These are phyloP conservation scores for Parauchenoglanis ngamensis DNA, from an alignment of 2,797 vertebrate genomes.

Conservation along the genomic window DNA sequence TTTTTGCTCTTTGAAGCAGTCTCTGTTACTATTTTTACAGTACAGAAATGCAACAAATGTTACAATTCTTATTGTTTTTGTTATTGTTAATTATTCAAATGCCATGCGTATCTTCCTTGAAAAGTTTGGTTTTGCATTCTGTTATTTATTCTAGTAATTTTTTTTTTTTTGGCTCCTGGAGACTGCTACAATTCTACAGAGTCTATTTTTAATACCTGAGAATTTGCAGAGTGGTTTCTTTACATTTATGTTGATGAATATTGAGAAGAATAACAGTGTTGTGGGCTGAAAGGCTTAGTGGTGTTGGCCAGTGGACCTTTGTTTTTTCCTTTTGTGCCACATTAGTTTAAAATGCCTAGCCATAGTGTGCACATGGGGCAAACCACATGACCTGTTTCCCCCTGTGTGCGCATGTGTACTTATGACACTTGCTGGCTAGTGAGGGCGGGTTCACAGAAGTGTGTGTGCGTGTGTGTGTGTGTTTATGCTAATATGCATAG, in stretches of 20 bases:
- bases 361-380: conserved; percentile 64
- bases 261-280: conserved; percentile 67
- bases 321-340: conserved; percentile 46
- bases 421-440: conserved; percentile 69
- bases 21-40: conserved; percentile 74
- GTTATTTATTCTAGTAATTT: conserved; percentile 73
- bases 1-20: conserved; percentile 71
- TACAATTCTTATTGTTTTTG: conserved; percentile 51
- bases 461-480: conserved; percentile 52
- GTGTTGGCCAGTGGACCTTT: conserved; percentile 57
- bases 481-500: conserved; percentile 67
- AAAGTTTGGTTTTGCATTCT: conserved; percentile 67
- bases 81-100: conserved; percentile 70
- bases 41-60: conserved; percentile 66
- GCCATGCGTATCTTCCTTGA: conserved; percentile 72
- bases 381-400: conserved; percentile 60
- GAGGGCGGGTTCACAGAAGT: conserved; percentile 59
- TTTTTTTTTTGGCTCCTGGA: conserved; percentile 57
- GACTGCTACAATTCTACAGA: conserved; percentile 77
- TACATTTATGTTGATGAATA: conserved; percentile 60
- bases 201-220: conserved; percentile 78
- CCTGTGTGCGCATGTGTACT: conserved; percentile 43
- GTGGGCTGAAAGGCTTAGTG: conserved; percentile 58
- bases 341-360: conserved; percentile 56
- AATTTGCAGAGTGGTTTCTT: conserved; percentile 62